A percentile compares a stretch with the other conserved stretches of the same genome.
phyloP scores from a whole-genome alignment of 2,888 invertebrate genomes.

The Harpagoxenus sublaevis region DNA sequence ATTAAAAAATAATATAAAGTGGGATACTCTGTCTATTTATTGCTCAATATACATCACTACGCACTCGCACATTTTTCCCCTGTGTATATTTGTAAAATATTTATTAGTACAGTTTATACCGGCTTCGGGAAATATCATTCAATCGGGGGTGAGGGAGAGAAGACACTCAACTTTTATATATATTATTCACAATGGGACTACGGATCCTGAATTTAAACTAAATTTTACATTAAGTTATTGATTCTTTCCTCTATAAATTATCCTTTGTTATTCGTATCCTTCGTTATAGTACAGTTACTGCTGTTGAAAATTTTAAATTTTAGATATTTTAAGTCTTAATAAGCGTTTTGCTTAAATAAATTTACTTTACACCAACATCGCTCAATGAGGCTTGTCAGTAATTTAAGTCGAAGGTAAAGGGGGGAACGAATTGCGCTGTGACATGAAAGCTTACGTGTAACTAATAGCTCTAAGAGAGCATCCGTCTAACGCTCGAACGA shows the following conservation, averaged over 20 bases:
- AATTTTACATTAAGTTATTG: neutral
- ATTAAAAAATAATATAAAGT: conserved; percentile 17
- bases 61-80: neutral
- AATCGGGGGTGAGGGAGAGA: neutral
- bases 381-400: conserved; percentile 12
- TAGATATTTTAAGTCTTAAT: neutral
- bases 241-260: neutral
- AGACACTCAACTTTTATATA: neutral
- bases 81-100: conserved; percentile 37
- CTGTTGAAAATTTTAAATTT: neutral
- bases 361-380: neutral
- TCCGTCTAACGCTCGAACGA: conserved; percentile 59
- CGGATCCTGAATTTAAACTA: neutral
- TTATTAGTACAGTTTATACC: neutral
- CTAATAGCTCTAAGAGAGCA: conserved; percentile 58
- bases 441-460: conserved; percentile 63
- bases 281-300: neutral
- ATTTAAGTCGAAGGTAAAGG: neutral
- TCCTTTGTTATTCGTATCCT: neutral
- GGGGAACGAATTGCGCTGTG: neutral
- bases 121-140: conserved; percentile 6
- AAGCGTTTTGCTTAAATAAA: conserved; percentile 23
- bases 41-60: neutral
- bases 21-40: neutral
- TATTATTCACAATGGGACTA: conserved; percentile 10